phyloP scores from a whole-genome alignment of 2,113 vertebrate genomes.

The Struthidea cinerea region DNA sequence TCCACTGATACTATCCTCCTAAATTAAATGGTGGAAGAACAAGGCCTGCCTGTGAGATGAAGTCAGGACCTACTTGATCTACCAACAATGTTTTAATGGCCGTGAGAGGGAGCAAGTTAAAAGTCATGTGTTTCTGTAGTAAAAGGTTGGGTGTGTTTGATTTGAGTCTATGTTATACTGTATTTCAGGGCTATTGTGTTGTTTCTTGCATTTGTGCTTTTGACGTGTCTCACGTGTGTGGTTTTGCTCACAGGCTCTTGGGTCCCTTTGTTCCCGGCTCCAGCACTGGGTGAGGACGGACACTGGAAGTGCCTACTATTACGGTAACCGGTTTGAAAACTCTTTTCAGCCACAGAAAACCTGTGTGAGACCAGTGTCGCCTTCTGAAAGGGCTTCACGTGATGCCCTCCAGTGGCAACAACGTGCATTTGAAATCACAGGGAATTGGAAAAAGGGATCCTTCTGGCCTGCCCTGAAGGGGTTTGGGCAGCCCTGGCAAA shows the following conservation, averaged over 20 bases:
- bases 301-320: background rate
- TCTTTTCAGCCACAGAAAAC: background rate
- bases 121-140: background rate
- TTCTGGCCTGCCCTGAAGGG: background rate
- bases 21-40: conserved; percentile 78
- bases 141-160: background rate
- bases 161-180: fast-evolving
- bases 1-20: conserved; percentile 81
- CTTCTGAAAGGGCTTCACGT: background rate
- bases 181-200: background rate
- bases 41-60: conserved; percentile 71
- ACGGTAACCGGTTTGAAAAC: background rate
- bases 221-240: background rate
- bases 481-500: background rate
- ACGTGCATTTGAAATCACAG: background rate
- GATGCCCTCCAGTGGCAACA: conserved; percentile 33
- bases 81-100: conserved; percentile 61
- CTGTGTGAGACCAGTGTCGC: background rate
- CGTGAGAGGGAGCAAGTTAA: background rate
- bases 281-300: background rate
- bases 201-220: background rate
- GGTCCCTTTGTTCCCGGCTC: background rate
- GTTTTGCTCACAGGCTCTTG: background rate
- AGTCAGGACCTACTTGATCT: conserved; percentile 74
- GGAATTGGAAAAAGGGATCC: background rate